Evolutionary conservation across 2,113 vertebrate genomes (phyloP).

Genomic region (Butorides virescens): DNA sequence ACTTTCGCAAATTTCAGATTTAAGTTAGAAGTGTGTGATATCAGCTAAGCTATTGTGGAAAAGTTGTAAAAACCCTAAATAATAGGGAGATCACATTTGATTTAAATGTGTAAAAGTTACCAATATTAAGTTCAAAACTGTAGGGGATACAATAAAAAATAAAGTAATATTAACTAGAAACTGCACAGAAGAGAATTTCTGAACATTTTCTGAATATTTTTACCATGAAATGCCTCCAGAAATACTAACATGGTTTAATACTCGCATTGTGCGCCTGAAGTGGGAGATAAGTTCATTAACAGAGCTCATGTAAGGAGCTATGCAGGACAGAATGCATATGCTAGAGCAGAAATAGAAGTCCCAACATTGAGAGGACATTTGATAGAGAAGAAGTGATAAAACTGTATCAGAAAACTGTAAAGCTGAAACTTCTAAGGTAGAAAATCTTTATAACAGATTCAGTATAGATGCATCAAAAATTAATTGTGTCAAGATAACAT

Average conservation of each 20-base stretch:
- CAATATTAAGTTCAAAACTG: background rate
- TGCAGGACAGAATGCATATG: no score
- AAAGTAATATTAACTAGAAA: background rate
- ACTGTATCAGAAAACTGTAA: background rate
- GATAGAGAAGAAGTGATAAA: background rate
- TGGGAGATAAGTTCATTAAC: background rate
- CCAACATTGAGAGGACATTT: background rate
- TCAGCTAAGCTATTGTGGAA: background rate
- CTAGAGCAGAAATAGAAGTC: background rate
- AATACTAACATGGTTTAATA: background rate
- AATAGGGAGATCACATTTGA: background rate
- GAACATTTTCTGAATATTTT: background rate
- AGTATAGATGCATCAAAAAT: background rate
- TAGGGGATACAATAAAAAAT: background rate
- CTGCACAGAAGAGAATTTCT: background rate
- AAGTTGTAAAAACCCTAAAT: background rate
- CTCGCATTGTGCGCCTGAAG: background rate
- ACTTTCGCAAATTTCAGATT: background rate
- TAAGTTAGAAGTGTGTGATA: background rate
- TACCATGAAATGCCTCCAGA: fast-evolving
- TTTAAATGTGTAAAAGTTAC: background rate
- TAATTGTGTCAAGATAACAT: background rate
- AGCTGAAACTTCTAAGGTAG: background rate
- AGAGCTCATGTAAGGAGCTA: background rate
- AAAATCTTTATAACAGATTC: background rate